phyloP scores from a whole-genome alignment of 2,113 vertebrate species.

The Dicentrarchus labrax region DNA sequence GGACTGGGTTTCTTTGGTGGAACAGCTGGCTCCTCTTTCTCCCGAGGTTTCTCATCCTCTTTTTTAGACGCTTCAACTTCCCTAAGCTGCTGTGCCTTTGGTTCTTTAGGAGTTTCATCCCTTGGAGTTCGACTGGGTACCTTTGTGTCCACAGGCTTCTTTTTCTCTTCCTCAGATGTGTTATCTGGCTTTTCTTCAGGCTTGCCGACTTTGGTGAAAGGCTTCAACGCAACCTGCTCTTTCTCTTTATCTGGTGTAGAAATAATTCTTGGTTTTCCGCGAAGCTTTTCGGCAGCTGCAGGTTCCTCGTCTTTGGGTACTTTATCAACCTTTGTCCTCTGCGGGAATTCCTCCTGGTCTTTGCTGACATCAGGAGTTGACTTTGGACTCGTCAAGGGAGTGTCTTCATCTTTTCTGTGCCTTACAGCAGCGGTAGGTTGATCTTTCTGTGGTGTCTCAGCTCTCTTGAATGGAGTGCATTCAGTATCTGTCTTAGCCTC shows the following conservation, averaged over 20 bases:
- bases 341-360: conserved; percentile 30
- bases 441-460: conserved; percentile 48
- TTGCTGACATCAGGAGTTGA: conserved; percentile 4
- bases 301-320: conserved; percentile 48
- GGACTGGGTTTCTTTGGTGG: conserved; percentile 47
- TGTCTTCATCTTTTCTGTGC: conserved; percentile 23
- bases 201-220: conserved; percentile 49
- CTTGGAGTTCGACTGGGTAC: neutral
- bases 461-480: conserved; percentile 15
- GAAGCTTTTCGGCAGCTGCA: conserved; percentile 29
- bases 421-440: conserved; percentile 24
- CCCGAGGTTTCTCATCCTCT: conserved; percentile 40
- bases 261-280: conserved; percentile 35
- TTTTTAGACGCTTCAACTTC: conserved; percentile 36
- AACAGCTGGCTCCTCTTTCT: conserved; percentile 34
- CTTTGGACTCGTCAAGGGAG: neutral
- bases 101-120: conserved; percentile 34
- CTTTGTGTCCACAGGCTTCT: conserved; percentile 39
- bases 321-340: conserved; percentile 30
- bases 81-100: conserved; percentile 14
- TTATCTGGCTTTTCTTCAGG: conserved; percentile 47
- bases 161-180: conserved; percentile 3
- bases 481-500: conserved; percentile 44
- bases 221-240: conserved; percentile 61
- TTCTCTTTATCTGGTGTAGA: conserved; percentile 53